These are phyloP conservation scores for Ryuthela nishihirai DNA, from an alignment of 2,888 invertebrate genomes.

Conservation along the genomic window DNA sequence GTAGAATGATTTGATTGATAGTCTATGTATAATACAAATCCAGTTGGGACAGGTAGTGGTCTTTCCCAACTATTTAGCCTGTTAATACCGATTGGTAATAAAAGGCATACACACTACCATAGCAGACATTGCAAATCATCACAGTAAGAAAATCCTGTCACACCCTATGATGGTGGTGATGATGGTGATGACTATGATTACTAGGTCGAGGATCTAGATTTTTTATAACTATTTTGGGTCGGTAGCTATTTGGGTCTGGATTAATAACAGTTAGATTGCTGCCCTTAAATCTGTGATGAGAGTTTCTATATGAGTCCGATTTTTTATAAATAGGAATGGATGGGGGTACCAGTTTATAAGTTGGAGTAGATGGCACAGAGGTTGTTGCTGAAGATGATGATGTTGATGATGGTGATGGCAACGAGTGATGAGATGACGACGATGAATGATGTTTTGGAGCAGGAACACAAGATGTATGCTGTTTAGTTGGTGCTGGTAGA, in stretches of 20 bases:
- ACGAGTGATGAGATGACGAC: conserved; percentile 5
- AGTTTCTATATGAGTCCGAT: conserved; percentile 13
- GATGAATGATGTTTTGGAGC: conserved; percentile 24
- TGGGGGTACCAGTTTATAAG: conserved; percentile 3
- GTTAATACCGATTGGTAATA: too few species aligned
- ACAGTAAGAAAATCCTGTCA: too few species aligned
- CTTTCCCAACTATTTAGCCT: too few species aligned
- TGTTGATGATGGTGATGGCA: background rate
- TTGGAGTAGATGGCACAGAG: background rate
- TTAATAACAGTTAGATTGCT: conserved; percentile 31
- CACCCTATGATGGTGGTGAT: too few species aligned
- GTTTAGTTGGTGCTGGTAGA: conserved; percentile 25
- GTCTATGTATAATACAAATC: too few species aligned
- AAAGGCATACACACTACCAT: too few species aligned
- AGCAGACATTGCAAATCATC: too few species aligned
- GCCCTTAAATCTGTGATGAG: conserved; percentile 6
- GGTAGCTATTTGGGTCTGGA: conserved; percentile 34
- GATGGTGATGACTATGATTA: conserved; percentile 9
- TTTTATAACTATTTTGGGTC: conserved; percentile 34
- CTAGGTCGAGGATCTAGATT: conserved; percentile 27
- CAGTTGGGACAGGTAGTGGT: too few species aligned
- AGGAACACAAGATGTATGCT: conserved; percentile 22
- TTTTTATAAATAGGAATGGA: conserved; percentile 25
- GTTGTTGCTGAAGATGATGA: background rate
- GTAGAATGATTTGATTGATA: too few species aligned